Evolutionary conservation across 2,797 vertebrate genomes (phyloP).

Genomic region (Neosilurus hyrtlii): DNA sequence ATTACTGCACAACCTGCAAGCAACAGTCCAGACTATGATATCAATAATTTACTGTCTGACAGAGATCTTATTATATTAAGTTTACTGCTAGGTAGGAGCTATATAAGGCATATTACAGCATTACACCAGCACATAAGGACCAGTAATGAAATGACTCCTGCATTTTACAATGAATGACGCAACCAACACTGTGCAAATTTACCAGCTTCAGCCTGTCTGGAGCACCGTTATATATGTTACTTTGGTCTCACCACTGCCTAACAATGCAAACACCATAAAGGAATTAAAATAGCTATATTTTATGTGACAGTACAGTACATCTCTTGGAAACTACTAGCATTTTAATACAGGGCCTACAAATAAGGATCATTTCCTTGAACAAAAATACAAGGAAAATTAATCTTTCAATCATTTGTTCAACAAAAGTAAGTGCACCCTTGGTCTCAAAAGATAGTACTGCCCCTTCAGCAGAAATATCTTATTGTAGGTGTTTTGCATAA

Average conservation of each 20-base stretch:
- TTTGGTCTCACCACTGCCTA: background rate
- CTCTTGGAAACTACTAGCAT: no score
- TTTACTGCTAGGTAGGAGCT: slow-evolving; percentile 20
- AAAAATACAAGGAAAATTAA: no score
- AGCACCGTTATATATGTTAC: background rate
- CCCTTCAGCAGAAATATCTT: no score
- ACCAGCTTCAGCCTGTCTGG: slow-evolving; percentile 12
- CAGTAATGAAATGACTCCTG: background rate
- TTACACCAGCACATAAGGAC: background rate
- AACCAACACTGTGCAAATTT: background rate
- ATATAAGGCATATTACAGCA: slow-evolving; percentile 11
- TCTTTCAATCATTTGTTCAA: no score
- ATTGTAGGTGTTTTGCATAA: no score
- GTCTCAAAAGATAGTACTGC: no score
- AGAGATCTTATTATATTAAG: slow-evolving; percentile 29
- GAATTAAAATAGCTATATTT: background rate
- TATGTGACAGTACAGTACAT: background rate
- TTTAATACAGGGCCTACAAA: no score
- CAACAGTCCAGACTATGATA: slow-evolving; percentile 32
- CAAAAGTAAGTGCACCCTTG: no score
- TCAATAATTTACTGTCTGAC: slow-evolving; percentile 46
- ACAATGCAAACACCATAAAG: background rate
- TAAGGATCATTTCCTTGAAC: no score
- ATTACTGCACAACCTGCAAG: slow-evolving; percentile 44
- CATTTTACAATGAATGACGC: background rate